Conservation (phyloP, 2,888 invertebrate genomes). For the Athripsodes cinereus region DNA sequence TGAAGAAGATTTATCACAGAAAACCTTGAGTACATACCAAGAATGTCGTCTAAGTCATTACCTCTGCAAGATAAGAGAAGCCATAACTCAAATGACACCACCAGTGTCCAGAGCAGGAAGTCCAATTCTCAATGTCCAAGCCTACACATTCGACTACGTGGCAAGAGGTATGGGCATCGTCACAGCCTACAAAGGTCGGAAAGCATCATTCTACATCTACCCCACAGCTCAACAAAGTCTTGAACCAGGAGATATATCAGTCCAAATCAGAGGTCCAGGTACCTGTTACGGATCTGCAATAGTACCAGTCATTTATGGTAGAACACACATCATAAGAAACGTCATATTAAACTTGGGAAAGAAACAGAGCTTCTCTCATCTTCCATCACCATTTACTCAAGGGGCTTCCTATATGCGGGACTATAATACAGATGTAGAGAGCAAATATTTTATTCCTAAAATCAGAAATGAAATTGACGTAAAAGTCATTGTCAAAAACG, state of each 20-base stretch:
- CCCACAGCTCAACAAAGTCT: slow-evolving; percentile 47
- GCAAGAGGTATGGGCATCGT: slow-evolving; percentile 56
- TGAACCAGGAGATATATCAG: slow-evolving; percentile 45
- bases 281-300: slow-evolving; percentile 44
- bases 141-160: slow-evolving; percentile 48
- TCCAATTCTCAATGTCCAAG: slow-evolving; percentile 39
- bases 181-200: slow-evolving; percentile 51
- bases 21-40: slow-evolving; percentile 45
- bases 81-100: slow-evolving; percentile 41
- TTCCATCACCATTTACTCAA: slow-evolving; percentile 42
- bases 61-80: slow-evolving; percentile 45
- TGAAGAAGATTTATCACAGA: slow-evolving; percentile 47
- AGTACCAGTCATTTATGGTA: slow-evolving; percentile 44
- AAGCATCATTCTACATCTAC: slow-evolving; percentile 54
- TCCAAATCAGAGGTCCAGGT: slow-evolving; percentile 46
- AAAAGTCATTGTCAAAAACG: slow-evolving; percentile 41
- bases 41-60: slow-evolving; percentile 53
- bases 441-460: slow-evolving; percentile 46
- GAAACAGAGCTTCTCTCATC: slow-evolving; percentile 41
- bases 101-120: slow-evolving; percentile 39
- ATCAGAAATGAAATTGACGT: slow-evolving; percentile 49
- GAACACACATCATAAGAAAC: slow-evolving; percentile 45
- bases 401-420: slow-evolving; percentile 42
- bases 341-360: slow-evolving; percentile 38
- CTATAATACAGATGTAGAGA: slow-evolving; percentile 45